A percentile compares a stretch with the other conserved stretches of the same genome.
phyloP scores from a whole-genome alignment of 2,113 vertebrate genomes.

The Aspiorhynchus laticeps region DNA sequence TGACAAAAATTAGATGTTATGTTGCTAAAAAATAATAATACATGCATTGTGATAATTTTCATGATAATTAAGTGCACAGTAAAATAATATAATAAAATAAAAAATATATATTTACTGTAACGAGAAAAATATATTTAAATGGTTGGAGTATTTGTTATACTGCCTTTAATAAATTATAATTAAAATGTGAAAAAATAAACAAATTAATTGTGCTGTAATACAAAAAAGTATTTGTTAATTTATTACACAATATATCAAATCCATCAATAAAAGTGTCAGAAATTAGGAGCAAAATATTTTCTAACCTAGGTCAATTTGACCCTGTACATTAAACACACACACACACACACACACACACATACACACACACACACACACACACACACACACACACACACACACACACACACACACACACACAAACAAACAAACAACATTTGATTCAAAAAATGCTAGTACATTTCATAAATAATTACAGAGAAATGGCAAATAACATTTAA shows the following conservation, averaged over 20 bases:
- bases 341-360: not conserved
- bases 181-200: not conserved
- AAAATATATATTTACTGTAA: too few relatives aligned
- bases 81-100: too few relatives aligned
- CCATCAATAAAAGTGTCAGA: not conserved
- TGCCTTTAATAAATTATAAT: not conserved
- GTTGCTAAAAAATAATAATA: not conserved
- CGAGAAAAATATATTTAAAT: too few relatives aligned
- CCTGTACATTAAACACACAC: not conserved
- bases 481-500: not conserved
- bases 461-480: not conserved
- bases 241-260: not conserved
- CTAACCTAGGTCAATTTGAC: too few relatives aligned
- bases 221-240: too few relatives aligned
- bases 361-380: not conserved
- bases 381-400: not conserved
- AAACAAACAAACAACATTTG: too few relatives aligned
- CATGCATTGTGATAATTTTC: not conserved
- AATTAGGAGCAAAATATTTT: too few relatives aligned
- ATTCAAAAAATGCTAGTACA: not conserved
- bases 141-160: too few relatives aligned
- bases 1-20: not conserved
- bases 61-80: not conserved
- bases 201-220: not conserved
- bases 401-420: not conserved